These are phyloP conservation scores for Ormyrus thymus DNA, from an alignment of 2,888 invertebrate genomes.

Conservation along the genomic window DNA sequence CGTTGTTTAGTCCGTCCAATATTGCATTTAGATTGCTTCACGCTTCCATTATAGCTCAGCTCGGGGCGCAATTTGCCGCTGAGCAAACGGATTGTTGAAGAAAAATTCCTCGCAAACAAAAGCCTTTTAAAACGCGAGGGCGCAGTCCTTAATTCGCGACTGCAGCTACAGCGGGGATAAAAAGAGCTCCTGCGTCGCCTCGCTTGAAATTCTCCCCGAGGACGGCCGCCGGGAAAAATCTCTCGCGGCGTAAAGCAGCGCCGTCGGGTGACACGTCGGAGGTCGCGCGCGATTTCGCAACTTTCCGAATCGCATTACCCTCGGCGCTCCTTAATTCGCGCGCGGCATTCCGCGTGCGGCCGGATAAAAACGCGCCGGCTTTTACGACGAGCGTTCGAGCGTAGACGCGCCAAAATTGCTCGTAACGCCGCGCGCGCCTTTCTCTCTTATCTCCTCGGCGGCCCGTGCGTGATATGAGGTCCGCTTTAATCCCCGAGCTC, in stretches of 20 bases:
- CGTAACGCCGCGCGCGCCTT: conserved; percentile 21
- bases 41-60: too few relatives aligned
- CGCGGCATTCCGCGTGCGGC: conserved; percentile 16
- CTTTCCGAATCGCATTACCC: conserved; percentile 37
- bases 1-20: too few relatives aligned
- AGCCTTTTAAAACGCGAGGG: not conserved
- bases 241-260: not conserved
- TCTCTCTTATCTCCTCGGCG: not conserved
- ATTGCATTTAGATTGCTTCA: too few relatives aligned
- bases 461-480: conserved; percentile 20
- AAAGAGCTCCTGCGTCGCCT: not conserved
- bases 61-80: too few relatives aligned
- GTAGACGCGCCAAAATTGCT: conserved; percentile 45
- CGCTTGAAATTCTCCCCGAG: not conserved
- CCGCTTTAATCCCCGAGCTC: conserved; percentile 35
- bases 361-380: conserved; percentile 4
- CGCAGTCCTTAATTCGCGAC: not conserved
- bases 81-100: too few relatives aligned
- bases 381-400: conserved; percentile 32
- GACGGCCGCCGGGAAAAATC: not conserved
- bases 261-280: too few relatives aligned
- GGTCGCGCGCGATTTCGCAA: conserved; percentile 8
- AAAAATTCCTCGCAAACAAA: too few relatives aligned
- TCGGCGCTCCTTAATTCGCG: conserved; percentile 30
- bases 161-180: conserved; percentile 8